Evolutionary conservation across 2,113 vertebrate genomes (phyloP).

Genomic region (Grallaria varia): DNA sequence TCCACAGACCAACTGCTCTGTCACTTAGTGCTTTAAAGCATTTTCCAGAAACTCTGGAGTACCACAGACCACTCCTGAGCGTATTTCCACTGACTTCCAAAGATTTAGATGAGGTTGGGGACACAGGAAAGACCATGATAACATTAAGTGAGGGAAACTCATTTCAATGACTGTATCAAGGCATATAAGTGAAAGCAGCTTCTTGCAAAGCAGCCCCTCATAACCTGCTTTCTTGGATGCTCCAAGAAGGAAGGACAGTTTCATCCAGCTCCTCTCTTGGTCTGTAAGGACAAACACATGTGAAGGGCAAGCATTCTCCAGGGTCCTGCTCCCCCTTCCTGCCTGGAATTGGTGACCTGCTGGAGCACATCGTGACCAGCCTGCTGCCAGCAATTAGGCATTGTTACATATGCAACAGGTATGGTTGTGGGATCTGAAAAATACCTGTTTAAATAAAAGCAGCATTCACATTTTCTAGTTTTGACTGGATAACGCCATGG

Average conservation of each 20-base stretch:
- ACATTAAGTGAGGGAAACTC: not conserved
- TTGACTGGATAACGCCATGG: not conserved
- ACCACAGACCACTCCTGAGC: not conserved
- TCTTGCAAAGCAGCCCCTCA: not conserved
- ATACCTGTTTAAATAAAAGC: not conserved
- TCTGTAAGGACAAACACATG: not conserved
- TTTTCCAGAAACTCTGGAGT: not conserved
- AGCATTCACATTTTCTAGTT: not conserved
- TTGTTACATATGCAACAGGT: not conserved
- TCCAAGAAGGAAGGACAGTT: not conserved
- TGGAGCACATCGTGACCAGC: not conserved
- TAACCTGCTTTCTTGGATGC: not conserved
- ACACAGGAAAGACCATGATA: not conserved
- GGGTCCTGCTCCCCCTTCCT: not conserved
- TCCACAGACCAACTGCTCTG: not conserved
- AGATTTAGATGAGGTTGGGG: not conserved
- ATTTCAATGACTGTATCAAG: not conserved
- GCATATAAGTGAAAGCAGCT: not conserved
- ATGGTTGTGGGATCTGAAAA: not conserved
- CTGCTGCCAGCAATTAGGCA: not conserved
- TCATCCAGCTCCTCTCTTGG: not conserved
- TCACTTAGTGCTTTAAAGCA: not conserved
- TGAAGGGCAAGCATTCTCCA: not conserved
- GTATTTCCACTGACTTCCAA: not conserved
- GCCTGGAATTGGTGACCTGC: not conserved